Percentiles rank a stretch among this genome's conserved stretches.
Conservation (phyloP, 1,140 invertebrate genomes). For the Drosophila kepulauana region DNA sequence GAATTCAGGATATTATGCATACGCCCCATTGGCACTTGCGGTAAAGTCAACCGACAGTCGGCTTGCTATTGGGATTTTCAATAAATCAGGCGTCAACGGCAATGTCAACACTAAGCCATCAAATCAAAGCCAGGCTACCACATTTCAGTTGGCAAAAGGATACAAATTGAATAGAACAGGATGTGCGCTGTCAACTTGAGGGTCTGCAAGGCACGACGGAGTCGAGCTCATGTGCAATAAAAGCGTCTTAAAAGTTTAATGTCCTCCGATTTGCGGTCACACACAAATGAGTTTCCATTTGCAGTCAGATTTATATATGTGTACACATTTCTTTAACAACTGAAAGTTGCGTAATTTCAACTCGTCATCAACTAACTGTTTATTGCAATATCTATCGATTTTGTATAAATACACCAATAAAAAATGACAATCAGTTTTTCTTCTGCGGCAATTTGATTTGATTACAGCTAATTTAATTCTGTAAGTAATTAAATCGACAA, state of each 20-base stretch:
- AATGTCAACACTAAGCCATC: conserved; percentile 66
- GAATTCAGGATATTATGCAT: conserved; percentile 46
- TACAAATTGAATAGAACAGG: conserved; percentile 66
- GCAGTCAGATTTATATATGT: conserved; percentile 18
- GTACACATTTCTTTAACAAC: conserved; percentile 8
- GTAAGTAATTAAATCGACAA: conserved; percentile 8
- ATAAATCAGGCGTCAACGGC: conserved; percentile 61
- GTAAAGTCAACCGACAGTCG: conserved; percentile 31
- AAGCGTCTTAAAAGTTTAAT: conserved; percentile 81
- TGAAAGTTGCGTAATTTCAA: conserved; percentile 9
- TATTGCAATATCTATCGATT: background rate
- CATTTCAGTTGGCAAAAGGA: conserved; percentile 25
- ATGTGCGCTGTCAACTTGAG: conserved; percentile 17
- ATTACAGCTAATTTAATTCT: conserved; percentile 53
- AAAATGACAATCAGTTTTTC: background rate
- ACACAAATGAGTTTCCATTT: conserved; percentile 71
- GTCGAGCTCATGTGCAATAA: conserved; percentile 59
- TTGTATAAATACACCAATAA: too few species aligned
- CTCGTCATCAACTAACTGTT: conserved; percentile 4
- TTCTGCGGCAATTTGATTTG: conserved; percentile 17
- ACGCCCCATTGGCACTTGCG: conserved; percentile 17
- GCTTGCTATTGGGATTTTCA: conserved; percentile 50
- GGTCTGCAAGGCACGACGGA: conserved; percentile 9
- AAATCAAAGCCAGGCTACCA: conserved; percentile 61
- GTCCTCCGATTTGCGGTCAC: conserved; percentile 68